Conservation (phyloP, 35 echinoderm and acorn worm species). For the Nesometra sesokonis region DNA sequence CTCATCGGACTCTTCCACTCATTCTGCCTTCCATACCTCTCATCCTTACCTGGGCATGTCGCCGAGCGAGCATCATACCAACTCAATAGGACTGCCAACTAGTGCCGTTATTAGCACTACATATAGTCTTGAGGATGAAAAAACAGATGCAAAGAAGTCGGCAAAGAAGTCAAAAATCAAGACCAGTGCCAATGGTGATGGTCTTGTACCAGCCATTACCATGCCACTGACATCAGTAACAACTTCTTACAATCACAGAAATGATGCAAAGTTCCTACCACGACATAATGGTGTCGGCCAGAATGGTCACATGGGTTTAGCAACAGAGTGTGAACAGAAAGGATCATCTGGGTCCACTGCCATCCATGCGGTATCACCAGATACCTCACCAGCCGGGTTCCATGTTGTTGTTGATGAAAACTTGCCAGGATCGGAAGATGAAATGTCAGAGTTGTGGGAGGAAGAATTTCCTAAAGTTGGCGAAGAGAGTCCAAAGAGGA, state of each 20-base stretch:
- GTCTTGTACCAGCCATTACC: background rate
- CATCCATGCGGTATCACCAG: background rate
- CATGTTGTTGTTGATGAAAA: background rate
- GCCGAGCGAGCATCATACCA: background rate
- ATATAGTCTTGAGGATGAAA: background rate
- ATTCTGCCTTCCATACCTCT: background rate
- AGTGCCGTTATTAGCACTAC: background rate
- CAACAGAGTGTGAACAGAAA: background rate
- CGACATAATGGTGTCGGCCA: background rate
- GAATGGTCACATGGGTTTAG: background rate
- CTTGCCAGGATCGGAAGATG: background rate
- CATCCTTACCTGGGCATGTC: background rate
- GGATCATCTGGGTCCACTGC: background rate
- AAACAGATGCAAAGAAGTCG: background rate
- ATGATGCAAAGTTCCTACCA: background rate
- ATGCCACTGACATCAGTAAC: background rate
- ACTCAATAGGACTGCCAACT: background rate
- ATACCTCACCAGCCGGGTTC: background rate
- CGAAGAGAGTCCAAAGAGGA: background rate
- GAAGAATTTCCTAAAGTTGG: background rate
- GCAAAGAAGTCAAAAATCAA: background rate
- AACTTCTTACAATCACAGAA: background rate
- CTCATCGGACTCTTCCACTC: background rate
- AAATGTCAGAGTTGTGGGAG: background rate
- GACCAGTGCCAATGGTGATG: background rate